A percentile compares a stretch with the other conserved stretches of the same genome.
Evolutionary conservation across 2,888 invertebrate genomes (phyloP).

Genomic region (Orchesellides sinensis): DNA sequence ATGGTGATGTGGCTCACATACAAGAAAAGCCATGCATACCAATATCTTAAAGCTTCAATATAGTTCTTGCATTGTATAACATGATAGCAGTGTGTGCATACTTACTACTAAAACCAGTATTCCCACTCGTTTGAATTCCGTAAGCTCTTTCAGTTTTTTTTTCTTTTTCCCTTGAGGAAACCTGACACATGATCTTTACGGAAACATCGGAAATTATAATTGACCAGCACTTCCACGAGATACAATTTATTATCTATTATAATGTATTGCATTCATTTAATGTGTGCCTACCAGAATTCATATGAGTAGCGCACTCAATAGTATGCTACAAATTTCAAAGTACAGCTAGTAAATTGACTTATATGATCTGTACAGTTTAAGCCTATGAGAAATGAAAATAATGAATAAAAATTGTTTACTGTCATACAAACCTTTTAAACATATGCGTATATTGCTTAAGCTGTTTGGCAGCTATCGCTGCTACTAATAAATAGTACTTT

Average conservation of each 20-base stretch:
- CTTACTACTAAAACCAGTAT: no score
- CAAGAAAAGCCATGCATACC: slow-evolving; percentile 58
- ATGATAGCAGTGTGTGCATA: neutral
- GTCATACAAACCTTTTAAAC: slow-evolving; percentile 36
- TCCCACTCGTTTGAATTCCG: slow-evolving; percentile 26
- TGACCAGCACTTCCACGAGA: slow-evolving; percentile 20
- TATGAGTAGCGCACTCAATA: neutral
- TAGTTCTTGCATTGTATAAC: neutral
- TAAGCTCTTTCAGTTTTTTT: slow-evolving; percentile 1
- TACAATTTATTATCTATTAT: slow-evolving; percentile 1
- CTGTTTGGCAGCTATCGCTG: slow-evolving; percentile 40
- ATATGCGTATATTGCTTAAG: slow-evolving; percentile 54
- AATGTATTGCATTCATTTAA: neutral
- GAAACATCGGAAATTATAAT: slow-evolving; percentile 33
- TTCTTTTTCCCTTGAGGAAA: slow-evolving; percentile 19
- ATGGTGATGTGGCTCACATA: slow-evolving; percentile 46
- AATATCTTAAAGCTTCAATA: slow-evolving; percentile 40
- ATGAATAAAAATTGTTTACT: slow-evolving; percentile 60
- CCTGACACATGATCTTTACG: neutral
- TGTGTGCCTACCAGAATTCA: neutral
- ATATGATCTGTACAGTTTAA: slow-evolving; percentile 10
- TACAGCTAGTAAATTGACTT: slow-evolving; percentile 46
- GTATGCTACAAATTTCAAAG: neutral
- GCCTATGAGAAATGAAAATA: neutral
- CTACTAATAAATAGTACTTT: no score